Evolutionary conservation across 2,888 invertebrate species (phyloP).

Genomic region (Calliphora vomitoria): DNA sequence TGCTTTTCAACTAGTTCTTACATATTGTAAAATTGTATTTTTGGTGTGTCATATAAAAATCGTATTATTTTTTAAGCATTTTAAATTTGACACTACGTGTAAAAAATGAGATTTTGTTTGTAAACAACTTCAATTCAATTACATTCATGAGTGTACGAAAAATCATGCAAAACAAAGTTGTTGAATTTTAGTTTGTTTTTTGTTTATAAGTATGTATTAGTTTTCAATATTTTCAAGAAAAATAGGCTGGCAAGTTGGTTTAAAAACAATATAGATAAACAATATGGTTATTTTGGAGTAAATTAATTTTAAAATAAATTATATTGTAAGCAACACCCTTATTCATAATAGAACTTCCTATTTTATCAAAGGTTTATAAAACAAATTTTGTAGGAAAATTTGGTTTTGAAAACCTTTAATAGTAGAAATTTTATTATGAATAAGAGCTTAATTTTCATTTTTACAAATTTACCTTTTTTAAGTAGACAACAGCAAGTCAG

Average conservation of each 20-base stretch:
- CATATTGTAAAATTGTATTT: background rate
- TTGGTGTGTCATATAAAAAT: slow-evolving; percentile 3
- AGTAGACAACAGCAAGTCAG: too few species aligned
- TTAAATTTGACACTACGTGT: slow-evolving; percentile 7
- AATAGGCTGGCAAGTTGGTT: background rate
- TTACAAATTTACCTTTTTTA: too few species aligned
- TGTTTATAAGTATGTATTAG: background rate
- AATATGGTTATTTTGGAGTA: too few species aligned
- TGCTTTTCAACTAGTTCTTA: background rate
- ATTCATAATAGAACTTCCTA: too few species aligned
- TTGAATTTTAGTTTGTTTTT: background rate
- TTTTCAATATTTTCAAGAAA: background rate
- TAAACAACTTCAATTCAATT: slow-evolving; percentile 46
- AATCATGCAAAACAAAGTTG: slow-evolving; percentile 12
- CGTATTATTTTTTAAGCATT: background rate
- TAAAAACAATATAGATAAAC: too few species aligned
- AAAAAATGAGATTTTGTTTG: slow-evolving; percentile 32
- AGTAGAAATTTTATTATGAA: background rate
- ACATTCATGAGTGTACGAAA: slow-evolving; percentile 43
- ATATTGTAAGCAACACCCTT: too few species aligned
- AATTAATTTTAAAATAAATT: too few species aligned
- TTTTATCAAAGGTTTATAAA: too few species aligned
- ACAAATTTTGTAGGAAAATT: too few species aligned
- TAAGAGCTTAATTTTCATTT: too few species aligned
- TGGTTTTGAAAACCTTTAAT: too few species aligned